Evolutionary conservation across 2,113 vertebrate species (phyloP).

Genomic region (Plotosus lineatus): DNA sequence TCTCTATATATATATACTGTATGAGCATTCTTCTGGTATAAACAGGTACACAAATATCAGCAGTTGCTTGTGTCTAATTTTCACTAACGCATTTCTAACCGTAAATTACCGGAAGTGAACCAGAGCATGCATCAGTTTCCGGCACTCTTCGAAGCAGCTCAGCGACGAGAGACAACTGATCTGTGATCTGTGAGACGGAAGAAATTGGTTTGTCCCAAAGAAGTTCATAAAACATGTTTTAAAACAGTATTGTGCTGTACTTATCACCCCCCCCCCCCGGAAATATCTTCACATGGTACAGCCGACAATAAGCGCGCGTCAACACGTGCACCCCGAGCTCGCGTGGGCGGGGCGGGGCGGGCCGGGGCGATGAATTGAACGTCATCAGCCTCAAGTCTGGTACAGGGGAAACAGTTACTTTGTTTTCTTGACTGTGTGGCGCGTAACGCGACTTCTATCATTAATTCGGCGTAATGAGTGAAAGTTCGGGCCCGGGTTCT

Average conservation of each 20-base stretch:
- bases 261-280: too few relatives aligned
- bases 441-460: too few relatives aligned
- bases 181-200: too few relatives aligned
- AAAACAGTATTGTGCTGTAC: too few relatives aligned
- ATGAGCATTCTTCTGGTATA: background rate
- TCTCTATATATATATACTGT: background rate
- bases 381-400: too few relatives aligned
- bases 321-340: background rate
- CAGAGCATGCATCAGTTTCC: background rate
- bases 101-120: background rate
- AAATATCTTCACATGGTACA: slow-evolving; percentile 1
- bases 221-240: background rate
- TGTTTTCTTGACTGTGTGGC: background rate
- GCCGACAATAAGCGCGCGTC: background rate
- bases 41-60: background rate
- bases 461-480: too few relatives aligned
- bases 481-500: too few relatives aligned
- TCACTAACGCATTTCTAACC: background rate
- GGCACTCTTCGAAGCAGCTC: background rate
- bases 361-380: too few relatives aligned
- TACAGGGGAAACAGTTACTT: too few relatives aligned
- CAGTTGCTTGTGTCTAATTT: background rate
- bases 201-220: background rate
- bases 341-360: background rate
- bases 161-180: background rate